Base-by-base conservation (phyloP, 2,797 vertebrate genomes). In the Scarus forsteni region DNA sequence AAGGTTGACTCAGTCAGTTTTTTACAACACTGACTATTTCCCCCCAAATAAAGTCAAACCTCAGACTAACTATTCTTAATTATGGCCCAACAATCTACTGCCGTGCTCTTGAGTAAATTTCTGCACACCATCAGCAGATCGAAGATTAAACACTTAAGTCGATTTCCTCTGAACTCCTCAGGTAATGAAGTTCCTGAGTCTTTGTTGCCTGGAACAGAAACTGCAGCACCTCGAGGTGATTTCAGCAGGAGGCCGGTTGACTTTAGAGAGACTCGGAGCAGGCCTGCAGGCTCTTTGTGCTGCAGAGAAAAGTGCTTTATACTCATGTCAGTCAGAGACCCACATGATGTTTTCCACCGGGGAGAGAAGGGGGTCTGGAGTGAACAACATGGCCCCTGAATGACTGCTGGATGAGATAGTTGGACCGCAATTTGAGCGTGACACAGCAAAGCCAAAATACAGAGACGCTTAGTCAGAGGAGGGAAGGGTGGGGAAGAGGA, bases 1-100 rank as follows among this genome's bases (percentile, higher is more conserved):
- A 82, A 76, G 60, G 49, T 84, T 85, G 60, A 50, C 46, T 72
- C 73, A 81, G 78, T 89, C 80, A 55, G 61, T 35, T 65, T 84
- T 85, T 84, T 80, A 87, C 78, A 78, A 61, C 71, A 40, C n/a
- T 83, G 71, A 79, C 83, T 75, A 15, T 73, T 69, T 75, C 79
- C 72, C 43, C 70, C 74, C 79, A 83, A 86, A 88, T 84, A 88
- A 88, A 88, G 73, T 39, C 55, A 56, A 64, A 83, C 87, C 86
- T 86, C 83, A 88, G 79, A 88, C 51, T 84, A 75, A 84, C 64
- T 66, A 34, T 79, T 70, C 63, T 79, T 53, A 87, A 85, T 81
- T 79, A 62, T 75, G 51, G 52, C 54, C 75, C 58, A 71, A 75
- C 66, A 75, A 52, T 70, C 66, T 80, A 62, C 82, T 79, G 74